A percentile compares a stretch with the other conserved stretches of the same genome.
phyloP scores from a whole-genome alignment of 30 jellyfish, hydroid and myxozoan species.

The Turritopsis rubra region DNA sequence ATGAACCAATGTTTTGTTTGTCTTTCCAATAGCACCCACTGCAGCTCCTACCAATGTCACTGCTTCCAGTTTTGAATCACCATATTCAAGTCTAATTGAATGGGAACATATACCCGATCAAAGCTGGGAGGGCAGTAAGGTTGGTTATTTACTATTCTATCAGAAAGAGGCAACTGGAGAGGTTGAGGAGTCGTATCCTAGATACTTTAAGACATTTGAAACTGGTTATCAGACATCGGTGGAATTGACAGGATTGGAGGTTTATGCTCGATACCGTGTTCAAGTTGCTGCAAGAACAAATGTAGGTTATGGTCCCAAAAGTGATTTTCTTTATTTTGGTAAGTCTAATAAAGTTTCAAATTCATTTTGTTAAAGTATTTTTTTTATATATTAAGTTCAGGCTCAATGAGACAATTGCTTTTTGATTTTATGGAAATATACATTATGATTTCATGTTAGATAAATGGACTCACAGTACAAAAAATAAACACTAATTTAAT shows the following conservation, averaged over 20 bases:
- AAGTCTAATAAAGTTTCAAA: neutral
- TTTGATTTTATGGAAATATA: too few relatives aligned
- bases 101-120: neutral
- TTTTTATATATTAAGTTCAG: too few relatives aligned
- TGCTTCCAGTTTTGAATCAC: slow-evolving; percentile 10
- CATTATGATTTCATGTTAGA: too few relatives aligned
- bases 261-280: neutral
- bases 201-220: neutral
- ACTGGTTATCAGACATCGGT: neutral
- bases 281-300: slow-evolving; percentile 8
- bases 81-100: slow-evolving; percentile 2
- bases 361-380: too few relatives aligned
- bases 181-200: neutral
- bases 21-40: neutral
- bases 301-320: neutral
- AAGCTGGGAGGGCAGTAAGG: neutral
- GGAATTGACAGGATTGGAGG: slow-evolving; percentile 11
- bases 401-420: too few relatives aligned
- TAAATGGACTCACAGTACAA: too few relatives aligned
- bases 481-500: too few relatives aligned
- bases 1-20: neutral
- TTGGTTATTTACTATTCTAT: neutral
- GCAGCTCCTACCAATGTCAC: neutral
- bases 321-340: neutral
- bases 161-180: neutral